Percentiles rank a stretch among this genome's conserved stretches.
Conservation (phyloP, 1,140 invertebrate genomes). For the Drosophila gunungcola region DNA sequence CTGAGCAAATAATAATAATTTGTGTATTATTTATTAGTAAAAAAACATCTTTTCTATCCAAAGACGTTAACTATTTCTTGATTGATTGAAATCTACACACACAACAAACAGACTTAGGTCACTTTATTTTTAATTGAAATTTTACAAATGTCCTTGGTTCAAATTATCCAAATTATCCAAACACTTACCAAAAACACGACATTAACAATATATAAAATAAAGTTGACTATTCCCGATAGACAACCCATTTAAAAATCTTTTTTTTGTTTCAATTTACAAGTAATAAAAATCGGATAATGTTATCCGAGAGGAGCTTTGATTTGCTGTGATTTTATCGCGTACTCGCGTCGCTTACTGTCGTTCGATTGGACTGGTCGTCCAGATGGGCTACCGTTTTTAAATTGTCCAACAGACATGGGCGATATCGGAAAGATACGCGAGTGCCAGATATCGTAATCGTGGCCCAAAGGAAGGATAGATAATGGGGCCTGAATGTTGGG, state of each 20-base stretch:
- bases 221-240: constrained; percentile 64
- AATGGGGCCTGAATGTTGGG: constrained; percentile 6
- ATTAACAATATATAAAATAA: constrained; percentile 67
- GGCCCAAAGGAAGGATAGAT: constrained; percentile 32
- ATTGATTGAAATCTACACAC: too few relatives aligned
- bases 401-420: constrained; percentile 14
- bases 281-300: neutral
- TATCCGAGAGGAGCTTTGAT: constrained; percentile 11
- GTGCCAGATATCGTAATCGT: constrained; percentile 30
- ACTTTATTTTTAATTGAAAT: too few relatives aligned
- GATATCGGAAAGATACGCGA: constrained; percentile 34
- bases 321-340: constrained; percentile 58
- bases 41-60: too few relatives aligned
- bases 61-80: too few relatives aligned
- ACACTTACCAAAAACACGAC: constrained; percentile 72
- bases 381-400: constrained; percentile 58
- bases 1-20: too few relatives aligned
- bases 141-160: too few relatives aligned
- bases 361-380: constrained; percentile 62
- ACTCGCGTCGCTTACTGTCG: constrained; percentile 67
- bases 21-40: too few relatives aligned
- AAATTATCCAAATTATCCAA: neutral
- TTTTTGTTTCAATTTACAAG: neutral
- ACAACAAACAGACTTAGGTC: too few relatives aligned
- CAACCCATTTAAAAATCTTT: constrained; percentile 63